These are phyloP conservation scores for Charadrius vociferus DNA, from an alignment of 2,113 vertebrate genomes.

Conservation along the genomic window DNA sequence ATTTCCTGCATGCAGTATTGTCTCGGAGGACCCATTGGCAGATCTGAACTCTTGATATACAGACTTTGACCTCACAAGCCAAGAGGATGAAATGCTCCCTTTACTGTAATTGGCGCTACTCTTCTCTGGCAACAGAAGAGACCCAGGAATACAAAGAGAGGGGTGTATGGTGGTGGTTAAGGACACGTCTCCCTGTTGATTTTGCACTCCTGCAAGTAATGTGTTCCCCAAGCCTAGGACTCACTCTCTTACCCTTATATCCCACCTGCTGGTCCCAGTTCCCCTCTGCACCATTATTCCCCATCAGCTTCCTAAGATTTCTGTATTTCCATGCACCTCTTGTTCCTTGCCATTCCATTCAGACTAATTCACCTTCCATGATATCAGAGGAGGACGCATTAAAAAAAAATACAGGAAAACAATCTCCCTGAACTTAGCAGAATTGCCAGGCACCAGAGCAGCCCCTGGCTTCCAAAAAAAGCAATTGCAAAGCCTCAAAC, in stretches of 20 bases:
- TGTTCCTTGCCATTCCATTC: neutral
- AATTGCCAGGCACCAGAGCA: slow-evolving; percentile 62
- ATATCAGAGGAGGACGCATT: neutral
- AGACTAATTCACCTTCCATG: slow-evolving; percentile 15
- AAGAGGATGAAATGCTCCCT: neutral
- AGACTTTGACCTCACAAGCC: neutral
- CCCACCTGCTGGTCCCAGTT: neutral
- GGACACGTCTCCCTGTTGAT: neutral
- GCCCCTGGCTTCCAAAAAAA: slow-evolving; percentile 66
- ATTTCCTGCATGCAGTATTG: neutral
- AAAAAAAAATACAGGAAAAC: neutral
- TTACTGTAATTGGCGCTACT: neutral
- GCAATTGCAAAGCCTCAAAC: slow-evolving; percentile 56
- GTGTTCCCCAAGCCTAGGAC: neutral
- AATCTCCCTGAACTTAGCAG: neutral
- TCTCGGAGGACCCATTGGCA: neutral
- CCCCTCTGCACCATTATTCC: neutral
- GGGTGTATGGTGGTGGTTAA: neutral
- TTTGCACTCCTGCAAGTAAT: neutral
- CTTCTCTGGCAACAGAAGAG: neutral
- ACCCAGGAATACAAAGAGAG: neutral
- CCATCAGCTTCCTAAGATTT: neutral
- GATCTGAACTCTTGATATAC: neutral
- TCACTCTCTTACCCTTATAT: neutral
- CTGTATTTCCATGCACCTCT: neutral